A percentile compares a stretch with the other conserved stretches of the same genome.
phyloP scores from a whole-genome alignment of 2,113 vertebrate genomes.

The Psilopogon haemacephalus region DNA sequence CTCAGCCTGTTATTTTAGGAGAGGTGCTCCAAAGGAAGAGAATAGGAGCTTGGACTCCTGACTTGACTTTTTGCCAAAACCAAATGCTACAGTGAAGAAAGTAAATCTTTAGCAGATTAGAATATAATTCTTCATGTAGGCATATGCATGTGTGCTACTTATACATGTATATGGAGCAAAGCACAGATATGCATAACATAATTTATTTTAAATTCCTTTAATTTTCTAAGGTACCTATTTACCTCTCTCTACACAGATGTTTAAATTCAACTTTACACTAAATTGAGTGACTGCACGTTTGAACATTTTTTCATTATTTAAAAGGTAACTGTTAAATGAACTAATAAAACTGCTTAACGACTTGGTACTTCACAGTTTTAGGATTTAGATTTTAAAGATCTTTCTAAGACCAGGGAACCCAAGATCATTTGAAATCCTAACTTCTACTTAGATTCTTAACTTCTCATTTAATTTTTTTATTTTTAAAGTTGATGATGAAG shows the following conservation, averaged over 20 bases:
- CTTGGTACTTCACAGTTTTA: not conserved
- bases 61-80: not conserved
- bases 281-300: not conserved
- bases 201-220: not conserved
- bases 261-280: not conserved
- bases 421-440: not conserved
- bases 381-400: not conserved
- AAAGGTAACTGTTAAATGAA: not conserved
- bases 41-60: not conserved
- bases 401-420: not conserved
- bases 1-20: no score
- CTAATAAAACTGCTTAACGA: not conserved
- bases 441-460: not conserved
- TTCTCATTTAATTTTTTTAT: not conserved
- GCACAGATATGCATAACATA: accelerated
- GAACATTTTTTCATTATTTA: not conserved
- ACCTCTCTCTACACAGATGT: not conserved
- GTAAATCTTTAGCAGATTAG: not conserved
- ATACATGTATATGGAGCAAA: not conserved
- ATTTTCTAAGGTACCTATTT: not conserved
- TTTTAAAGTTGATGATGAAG: not conserved
- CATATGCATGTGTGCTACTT: not conserved
- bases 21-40: not conserved
- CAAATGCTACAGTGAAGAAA: not conserved
- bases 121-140: not conserved